These are phyloP conservation scores for Morpho achilles DNA, from an alignment of 2,888 invertebrate genomes.

Conservation along the genomic window DNA sequence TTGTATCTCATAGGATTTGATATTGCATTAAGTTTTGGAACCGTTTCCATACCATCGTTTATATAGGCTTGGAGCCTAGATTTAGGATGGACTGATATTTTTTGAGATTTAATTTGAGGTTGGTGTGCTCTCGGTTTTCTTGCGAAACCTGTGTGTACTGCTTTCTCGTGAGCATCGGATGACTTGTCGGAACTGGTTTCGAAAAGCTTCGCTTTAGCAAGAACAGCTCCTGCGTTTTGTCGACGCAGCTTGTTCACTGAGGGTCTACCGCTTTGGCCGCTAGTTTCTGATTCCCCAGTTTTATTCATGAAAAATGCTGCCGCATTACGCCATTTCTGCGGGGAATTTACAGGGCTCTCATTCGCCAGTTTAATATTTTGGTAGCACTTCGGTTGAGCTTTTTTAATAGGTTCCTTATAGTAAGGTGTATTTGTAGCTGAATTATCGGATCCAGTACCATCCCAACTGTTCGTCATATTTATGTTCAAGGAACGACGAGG, in stretches of 20 bases:
- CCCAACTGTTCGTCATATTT: constrained; percentile 46
- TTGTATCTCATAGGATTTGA: constrained; percentile 8
- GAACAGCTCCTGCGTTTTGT: constrained; percentile 89
- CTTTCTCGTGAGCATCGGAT: constrained; percentile 57
- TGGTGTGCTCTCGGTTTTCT: constrained; percentile 60
- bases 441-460: constrained; percentile 51
- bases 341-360: constrained; percentile 44
- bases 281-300: constrained; percentile 62
- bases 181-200: constrained; percentile 78
- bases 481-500: constrained; percentile 60
- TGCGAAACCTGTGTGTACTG: constrained; percentile 55
- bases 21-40: constrained; percentile 3
- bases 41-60: constrained; percentile 8
- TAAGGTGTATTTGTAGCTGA: constrained; percentile 46
- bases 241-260: constrained; percentile 85
- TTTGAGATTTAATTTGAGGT: constrained; percentile 45
- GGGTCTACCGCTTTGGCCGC: constrained; percentile 80
- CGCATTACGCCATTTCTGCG: constrained; percentile 77
- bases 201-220: constrained; percentile 88
- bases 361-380: constrained; percentile 46
- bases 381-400: constrained; percentile 38
- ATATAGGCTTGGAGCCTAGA: constrained; percentile 35
- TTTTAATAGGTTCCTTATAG: constrained; percentile 40
- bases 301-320: constrained; percentile 76
- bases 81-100: constrained; percentile 45